Evolutionary conservation across 2,113 vertebrate species (phyloP).

Genomic region (Leptobrachium leishanense): DNA sequence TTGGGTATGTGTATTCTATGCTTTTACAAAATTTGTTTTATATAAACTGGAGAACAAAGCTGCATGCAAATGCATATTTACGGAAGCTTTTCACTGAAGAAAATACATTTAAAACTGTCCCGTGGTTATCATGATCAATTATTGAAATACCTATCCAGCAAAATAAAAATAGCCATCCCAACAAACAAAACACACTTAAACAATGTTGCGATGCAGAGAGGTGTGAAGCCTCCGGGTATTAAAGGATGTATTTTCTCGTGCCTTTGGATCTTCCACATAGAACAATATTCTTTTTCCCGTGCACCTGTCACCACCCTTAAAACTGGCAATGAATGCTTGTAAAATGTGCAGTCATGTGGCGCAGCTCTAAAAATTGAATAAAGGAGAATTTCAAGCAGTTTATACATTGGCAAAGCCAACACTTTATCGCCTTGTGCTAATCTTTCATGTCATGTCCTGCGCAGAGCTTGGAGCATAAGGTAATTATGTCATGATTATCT

Average conservation of each 20-base stretch:
- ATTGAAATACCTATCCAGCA: too few relatives aligned
- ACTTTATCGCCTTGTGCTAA: not conserved
- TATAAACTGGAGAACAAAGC: too few relatives aligned
- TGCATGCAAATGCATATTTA: too few relatives aligned
- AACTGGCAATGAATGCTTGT: conserved; percentile 10
- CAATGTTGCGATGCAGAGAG: not conserved
- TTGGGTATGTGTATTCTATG: too few relatives aligned
- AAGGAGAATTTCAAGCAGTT: conserved; percentile 1
- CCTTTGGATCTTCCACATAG: not conserved
- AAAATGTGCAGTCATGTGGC: conserved; percentile 32
- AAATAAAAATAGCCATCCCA: too few relatives aligned
- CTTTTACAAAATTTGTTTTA: too few relatives aligned
- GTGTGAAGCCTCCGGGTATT: not conserved
- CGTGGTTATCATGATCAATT: too few relatives aligned
- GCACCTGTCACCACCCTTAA: conserved; percentile 16
- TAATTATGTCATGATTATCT: conserved; percentile 9
- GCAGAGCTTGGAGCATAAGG: not conserved
- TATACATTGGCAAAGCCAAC: conserved; percentile 1
- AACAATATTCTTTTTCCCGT: not conserved
- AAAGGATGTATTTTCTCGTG: conserved; percentile 7
- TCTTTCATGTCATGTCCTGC: conserved; percentile 5
- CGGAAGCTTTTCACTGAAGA: too few relatives aligned
- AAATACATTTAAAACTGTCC: too few relatives aligned
- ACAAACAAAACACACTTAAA: not conserved
- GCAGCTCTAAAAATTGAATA: not conserved